phyloP scores from a whole-genome alignment of 1,140 invertebrate genomes.

The Penaeus vannamei region DNA sequence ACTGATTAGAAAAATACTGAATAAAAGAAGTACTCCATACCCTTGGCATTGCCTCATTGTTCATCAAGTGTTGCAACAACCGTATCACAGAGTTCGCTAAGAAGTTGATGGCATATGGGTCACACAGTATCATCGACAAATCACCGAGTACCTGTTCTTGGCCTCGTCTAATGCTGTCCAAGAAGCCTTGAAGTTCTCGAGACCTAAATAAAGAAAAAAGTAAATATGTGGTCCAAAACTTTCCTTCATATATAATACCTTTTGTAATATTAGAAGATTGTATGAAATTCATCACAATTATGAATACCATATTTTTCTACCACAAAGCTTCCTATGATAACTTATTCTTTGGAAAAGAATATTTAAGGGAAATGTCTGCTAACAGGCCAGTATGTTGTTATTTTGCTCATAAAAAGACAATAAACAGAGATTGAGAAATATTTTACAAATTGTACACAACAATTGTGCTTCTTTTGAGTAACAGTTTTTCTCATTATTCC shows the following conservation, averaged over 20 bases:
- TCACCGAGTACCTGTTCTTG: slow-evolving; percentile 96
- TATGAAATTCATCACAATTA: neutral
- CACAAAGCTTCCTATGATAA: no score
- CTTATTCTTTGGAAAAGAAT: no score
- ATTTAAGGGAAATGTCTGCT: no score
- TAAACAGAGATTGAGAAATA: neutral
- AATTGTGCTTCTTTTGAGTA: no score
- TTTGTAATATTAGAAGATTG: neutral
- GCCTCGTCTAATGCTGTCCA: slow-evolving; percentile 94
- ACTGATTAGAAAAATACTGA: neutral
- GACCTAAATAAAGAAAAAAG: slow-evolving; percentile 68
- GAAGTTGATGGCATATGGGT: slow-evolving; percentile 97
- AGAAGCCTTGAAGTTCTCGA: slow-evolving; percentile 83
- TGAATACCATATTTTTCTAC: no score
- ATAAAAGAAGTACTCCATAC: slow-evolving; percentile 37
- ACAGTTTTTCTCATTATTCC: no score
- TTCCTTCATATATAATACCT: neutral
- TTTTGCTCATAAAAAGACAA: no score
- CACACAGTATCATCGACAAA: slow-evolving; percentile 96
- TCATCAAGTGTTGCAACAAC: slow-evolving; percentile 91
- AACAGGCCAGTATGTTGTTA: no score
- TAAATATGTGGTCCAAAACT: neutral
- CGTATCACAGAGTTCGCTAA: slow-evolving; percentile 92
- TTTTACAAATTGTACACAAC: neutral
- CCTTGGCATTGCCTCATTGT: slow-evolving; percentile 89